A percentile compares a stretch with the other conserved stretches of the same genome.
Conservation (phyloP, 2,888 invertebrate genomes). For the Drosophila lacicola region DNA sequence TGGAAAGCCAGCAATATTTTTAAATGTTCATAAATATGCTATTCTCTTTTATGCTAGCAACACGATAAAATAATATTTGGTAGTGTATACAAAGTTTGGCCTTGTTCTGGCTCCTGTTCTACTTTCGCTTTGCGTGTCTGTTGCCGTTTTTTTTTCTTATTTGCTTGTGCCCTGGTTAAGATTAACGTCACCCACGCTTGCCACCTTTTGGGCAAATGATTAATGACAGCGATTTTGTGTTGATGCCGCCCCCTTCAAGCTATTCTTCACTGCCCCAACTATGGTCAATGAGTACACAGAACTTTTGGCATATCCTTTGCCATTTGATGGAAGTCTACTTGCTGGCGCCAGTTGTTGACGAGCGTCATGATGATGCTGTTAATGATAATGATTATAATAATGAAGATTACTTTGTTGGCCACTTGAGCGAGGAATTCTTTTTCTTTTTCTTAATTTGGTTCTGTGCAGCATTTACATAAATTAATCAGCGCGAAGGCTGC, state of each 20-base stretch:
- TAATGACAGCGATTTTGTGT: constrained; percentile 75
- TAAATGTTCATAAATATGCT: too few species aligned
- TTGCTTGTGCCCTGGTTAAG: constrained; percentile 35
- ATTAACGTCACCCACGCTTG: constrained; percentile 60
- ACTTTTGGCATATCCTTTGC: constrained; percentile 39
- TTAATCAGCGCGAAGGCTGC: constrained; percentile 47
- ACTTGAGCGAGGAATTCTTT: constrained; percentile 35
- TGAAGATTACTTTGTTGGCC: constrained; percentile 58
- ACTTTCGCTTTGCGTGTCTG: neutral
- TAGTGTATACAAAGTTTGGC: constrained; percentile 33
- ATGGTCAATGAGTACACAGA: constrained; percentile 7
- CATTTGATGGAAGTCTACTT: constrained; percentile 72
- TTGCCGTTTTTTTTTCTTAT: constrained; percentile 7
- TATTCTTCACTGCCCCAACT: neutral
- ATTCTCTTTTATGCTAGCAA: neutral
- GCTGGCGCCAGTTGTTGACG: constrained; percentile 71
- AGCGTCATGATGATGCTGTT: constrained; percentile 8
- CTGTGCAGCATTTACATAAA: constrained; percentile 61
- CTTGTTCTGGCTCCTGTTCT: neutral
- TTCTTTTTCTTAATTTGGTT: neutral
- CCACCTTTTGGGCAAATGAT: constrained; percentile 78
- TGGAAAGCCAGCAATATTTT: too few species aligned
- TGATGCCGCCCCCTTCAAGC: constrained; percentile 27
- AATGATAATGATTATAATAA: constrained; percentile 24
- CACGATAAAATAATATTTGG: neutral